Conservation (phyloP, 2,113 vertebrate genomes). For the Daubentonia madagascariensis region DNA sequence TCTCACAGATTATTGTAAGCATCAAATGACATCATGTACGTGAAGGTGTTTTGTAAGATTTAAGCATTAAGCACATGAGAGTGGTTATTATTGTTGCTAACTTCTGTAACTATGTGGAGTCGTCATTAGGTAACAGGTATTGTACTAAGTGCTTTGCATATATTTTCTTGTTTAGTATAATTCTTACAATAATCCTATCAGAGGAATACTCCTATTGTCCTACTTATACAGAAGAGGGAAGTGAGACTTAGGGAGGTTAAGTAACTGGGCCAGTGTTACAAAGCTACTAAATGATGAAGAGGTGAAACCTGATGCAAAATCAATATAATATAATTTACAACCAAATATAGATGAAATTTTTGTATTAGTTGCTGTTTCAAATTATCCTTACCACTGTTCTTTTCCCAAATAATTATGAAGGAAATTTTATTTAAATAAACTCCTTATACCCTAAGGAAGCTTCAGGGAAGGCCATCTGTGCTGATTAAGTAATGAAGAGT, state of each 20-base stretch:
- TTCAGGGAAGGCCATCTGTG: background rate
- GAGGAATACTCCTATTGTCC: background rate
- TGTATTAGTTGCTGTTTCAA: background rate
- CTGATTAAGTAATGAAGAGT: background rate
- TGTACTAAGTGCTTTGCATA: background rate
- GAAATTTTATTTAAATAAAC: background rate
- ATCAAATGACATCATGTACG: background rate
- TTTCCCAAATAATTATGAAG: background rate
- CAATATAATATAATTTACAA: background rate
- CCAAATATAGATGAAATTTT: background rate
- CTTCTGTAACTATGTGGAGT: background rate
- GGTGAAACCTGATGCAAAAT: background rate
- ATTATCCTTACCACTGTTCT: background rate
- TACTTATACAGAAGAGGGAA: constrained; percentile 5
- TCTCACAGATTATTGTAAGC: background rate
- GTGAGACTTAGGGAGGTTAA: background rate
- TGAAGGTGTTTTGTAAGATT: background rate
- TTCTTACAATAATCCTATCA: background rate
- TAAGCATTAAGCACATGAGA: constrained; percentile 27
- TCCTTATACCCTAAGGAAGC: background rate
- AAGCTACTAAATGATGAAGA: background rate
- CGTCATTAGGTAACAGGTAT: constrained; percentile 1
- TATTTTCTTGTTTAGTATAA: background rate
- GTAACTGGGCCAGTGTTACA: background rate
- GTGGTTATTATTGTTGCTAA: background rate